Evolutionary conservation across 2,797 vertebrate genomes (phyloP), one percentile per base, ranked within the genome.

Genomic region (Hydrophis major): DNA sequence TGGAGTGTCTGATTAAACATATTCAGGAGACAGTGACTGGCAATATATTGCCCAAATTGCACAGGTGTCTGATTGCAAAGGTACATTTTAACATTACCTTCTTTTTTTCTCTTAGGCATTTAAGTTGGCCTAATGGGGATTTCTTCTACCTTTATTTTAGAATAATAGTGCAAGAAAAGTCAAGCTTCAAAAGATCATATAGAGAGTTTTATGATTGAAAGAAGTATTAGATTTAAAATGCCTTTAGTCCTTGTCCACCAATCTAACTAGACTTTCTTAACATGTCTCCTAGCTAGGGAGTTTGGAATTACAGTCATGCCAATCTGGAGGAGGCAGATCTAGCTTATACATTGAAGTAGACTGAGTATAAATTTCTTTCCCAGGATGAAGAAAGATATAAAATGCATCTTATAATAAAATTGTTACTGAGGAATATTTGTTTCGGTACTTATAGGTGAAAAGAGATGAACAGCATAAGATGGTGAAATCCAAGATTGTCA

Each of bases 391-490:
- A 83, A 47, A 83, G 22, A 47, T 83, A 47, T 13, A 47, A 83
- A 47, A 47, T 83, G 78, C 22, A 47, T 12, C 10, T 13, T 13
- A 16, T 14, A 59, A 14, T n/a, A 57, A 63, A 86, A 57, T 56
- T 2, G 14, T 14, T 27, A 4, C 47, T 86, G 22, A 42, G 16
- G 12, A 89, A 91, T 83, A 11, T 16, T 92, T 95, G 1, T 94
- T n/a, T 95, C 55, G 95, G 92, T 47, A 94, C 22, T 8, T 96
- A 0, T 66, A 99, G 99, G 97, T 99, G 55, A 98, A 99, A 96
- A 98, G 99, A 86, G 99, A 99, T 0, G 99, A 99, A 53, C 99
- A 99, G 66, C 99, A 99, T 97, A 99, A 99, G 95, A 96, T 97
- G 1, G 98, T 98, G 93, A 99, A 99, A 95, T 99, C 99, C 0